Percentiles rank a stretch among this genome's conserved stretches.
phyloP scores from a whole-genome alignment of 2,797 vertebrate species.

The Helostoma temminkii region DNA sequence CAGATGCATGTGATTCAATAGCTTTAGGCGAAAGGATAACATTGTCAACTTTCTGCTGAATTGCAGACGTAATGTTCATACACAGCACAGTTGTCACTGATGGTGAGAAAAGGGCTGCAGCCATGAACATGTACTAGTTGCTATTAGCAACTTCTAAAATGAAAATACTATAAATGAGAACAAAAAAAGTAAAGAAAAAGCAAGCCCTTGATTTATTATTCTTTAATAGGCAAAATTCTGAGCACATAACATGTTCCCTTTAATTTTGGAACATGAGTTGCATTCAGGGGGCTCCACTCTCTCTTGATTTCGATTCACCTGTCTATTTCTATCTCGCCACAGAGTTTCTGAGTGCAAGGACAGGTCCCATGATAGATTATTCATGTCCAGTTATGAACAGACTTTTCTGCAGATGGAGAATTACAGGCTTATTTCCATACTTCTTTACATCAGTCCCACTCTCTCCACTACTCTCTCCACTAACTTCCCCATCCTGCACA shows the following conservation, averaged over 20 bases:
- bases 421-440: constrained; percentile 63
- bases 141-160: too few relatives aligned
- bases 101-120: constrained; percentile 36
- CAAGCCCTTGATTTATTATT: constrained; percentile 12
- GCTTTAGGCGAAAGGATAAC: constrained; percentile 54
- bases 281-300: not conserved
- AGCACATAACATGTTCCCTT: constrained; percentile 6
- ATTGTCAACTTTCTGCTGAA: constrained; percentile 65
- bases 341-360: constrained; percentile 35
- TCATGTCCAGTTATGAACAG: constrained; percentile 37
- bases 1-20: constrained; percentile 50
- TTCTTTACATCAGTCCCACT: constrained; percentile 34
- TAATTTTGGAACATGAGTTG: not conserved
- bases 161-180: not conserved
- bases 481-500: constrained; percentile 41
- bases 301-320: constrained; percentile 1
- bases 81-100: constrained; percentile 32
- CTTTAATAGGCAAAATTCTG: not conserved
- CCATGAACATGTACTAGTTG: constrained; percentile 30
- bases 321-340: not conserved
- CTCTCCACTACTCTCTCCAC: constrained; percentile 23
- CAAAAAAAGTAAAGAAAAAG: constrained; percentile 13
- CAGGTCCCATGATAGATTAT: constrained; percentile 32
- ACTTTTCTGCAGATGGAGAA: constrained; percentile 42
- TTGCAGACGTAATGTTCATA: constrained; percentile 49